Base-by-base conservation (phyloP, 2,888 invertebrate species). In the Pardosa pseudoannulata region DNA sequence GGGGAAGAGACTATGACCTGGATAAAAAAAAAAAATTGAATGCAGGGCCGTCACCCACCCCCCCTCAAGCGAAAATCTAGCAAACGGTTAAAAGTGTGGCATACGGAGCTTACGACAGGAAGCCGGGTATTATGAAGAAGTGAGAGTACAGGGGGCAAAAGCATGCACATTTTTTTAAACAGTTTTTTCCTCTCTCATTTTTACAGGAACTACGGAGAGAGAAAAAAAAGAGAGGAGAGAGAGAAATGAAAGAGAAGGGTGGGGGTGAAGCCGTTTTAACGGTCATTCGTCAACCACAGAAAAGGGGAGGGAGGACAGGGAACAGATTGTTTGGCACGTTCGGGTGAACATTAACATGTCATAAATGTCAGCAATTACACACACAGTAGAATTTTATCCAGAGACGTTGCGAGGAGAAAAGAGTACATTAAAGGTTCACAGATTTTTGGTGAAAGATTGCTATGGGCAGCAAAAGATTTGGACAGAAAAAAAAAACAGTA, bases 71-170 rank as follows among this genome's bases (percentile, higher is more conserved):
- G 23, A 62, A 28, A 11, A 62, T 27, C 62, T 31, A 31, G 29
- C n/a, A 65, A n/a, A 65, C 29, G 65, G 56, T 56, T 39, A 70
- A 70, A 68, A 70, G 13, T 41, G 28, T 29, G 71, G 28, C 50
- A 28, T 32, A 23, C 41, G 36, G 9, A 71, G 13, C 19, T 46
- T 46, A 28, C 28, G 19, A 65, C 29, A 31, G 56, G 56, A 56
- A 56, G 23, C 56, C 23, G 19, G 19, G 56, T 23, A 56, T 56
- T 23, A 56, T 56, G 56, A 56, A n/a, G 78, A 68, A 78, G 78
- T 39, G 79, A 79, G 79, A 79, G 79, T 79, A 71, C 71, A 71
- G 19, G 79, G 79, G 64, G 71, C 9, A 19, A 23, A 56, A 23
- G 23, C 7, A 16, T 9, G 16, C 46, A 9, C 46, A 16, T 11